phyloP scores from a whole-genome alignment of 2,888 invertebrate species.

The Tenthredo amoena region DNA sequence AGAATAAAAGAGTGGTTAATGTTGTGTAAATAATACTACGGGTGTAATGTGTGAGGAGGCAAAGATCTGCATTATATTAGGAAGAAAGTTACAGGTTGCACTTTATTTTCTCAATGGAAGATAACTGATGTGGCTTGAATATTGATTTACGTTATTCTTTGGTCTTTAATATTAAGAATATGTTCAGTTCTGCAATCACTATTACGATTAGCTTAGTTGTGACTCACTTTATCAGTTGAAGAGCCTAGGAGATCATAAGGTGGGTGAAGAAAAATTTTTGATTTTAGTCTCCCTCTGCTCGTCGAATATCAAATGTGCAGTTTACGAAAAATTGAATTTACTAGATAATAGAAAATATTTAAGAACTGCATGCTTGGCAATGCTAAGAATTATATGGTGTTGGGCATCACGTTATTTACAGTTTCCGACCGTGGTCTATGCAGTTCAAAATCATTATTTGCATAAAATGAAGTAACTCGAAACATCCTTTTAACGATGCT shows the following conservation, averaged over 20 bases:
- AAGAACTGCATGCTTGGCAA: slow-evolving; percentile 74
- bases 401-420: slow-evolving; percentile 61
- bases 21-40: background rate
- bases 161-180: slow-evolving; percentile 31
- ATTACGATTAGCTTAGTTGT: slow-evolving; percentile 45
- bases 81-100: background rate
- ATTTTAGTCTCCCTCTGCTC: slow-evolving; percentile 57
- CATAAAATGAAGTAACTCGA: background rate
- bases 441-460: slow-evolving; percentile 6
- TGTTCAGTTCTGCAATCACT: slow-evolving; percentile 22
- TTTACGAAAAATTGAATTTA: slow-evolving; percentile 63
- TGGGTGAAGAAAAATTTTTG: slow-evolving; percentile 73
- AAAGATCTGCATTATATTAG: background rate
- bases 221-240: slow-evolving; percentile 48
- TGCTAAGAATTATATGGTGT: slow-evolving; percentile 73
- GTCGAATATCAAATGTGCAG: slow-evolving; percentile 61
- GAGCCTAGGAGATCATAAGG: slow-evolving; percentile 69
- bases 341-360: slow-evolving; percentile 36
- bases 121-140: slow-evolving; percentile 5
- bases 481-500: background rate
- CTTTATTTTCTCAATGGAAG: slow-evolving; percentile 16
- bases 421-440: slow-evolving; percentile 23
- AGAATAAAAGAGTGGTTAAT: background rate
- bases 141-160: background rate
- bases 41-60: background rate